Base-by-base conservation (phyloP, 2,888 invertebrate genomes). In the Drosophila bunnanda region DNA sequence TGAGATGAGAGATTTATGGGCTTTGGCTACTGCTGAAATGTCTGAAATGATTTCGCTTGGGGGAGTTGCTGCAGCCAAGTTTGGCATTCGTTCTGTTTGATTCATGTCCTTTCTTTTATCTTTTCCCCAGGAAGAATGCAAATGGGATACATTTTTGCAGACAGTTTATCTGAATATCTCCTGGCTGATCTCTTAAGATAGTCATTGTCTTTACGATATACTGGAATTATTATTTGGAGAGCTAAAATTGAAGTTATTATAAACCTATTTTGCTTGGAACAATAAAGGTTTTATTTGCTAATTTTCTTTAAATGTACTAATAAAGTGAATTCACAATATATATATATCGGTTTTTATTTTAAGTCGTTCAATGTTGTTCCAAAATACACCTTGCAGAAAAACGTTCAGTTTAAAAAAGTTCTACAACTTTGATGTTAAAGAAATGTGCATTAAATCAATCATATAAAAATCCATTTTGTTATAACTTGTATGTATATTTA, bases 1-100 rank as follows among this genome's bases (percentile, higher is more conserved):
- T 58, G 41, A 58, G 75, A 72, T 75, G 85, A 64, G 85, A 64
- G 88, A 82, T 82, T 82, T 84, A 82, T 87, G 85, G 75, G 53
- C 38, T 64, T 83, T 60, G 75, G 68, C 87, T 67, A 73, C 44
- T 73, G 71, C 56, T 65, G 44, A 74, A 56, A 69, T 39, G 70
- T 69, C 56, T 34, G 32, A 68, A 68, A 56, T 56, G 46, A 67
- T 69, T 67, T 69, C 46, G 69, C 39, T 68, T 38, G 43, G 68
- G 36, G 66, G 10, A 28, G 52, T 28, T 20, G 38, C 2, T 20
- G 20, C 38, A 54, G 28, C n/a, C 50, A 20, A 52, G 22, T 52
- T 52, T 34, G 50, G 50, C 50, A 52, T 39, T 28, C 20, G 38
- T 39, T 28, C 38, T 20, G 34, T 55, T 55, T 68, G 66, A 56